Evolutionary conservation across 2,113 vertebrate genomes (phyloP).

Genomic region (Asarcornis scutulata): DNA sequence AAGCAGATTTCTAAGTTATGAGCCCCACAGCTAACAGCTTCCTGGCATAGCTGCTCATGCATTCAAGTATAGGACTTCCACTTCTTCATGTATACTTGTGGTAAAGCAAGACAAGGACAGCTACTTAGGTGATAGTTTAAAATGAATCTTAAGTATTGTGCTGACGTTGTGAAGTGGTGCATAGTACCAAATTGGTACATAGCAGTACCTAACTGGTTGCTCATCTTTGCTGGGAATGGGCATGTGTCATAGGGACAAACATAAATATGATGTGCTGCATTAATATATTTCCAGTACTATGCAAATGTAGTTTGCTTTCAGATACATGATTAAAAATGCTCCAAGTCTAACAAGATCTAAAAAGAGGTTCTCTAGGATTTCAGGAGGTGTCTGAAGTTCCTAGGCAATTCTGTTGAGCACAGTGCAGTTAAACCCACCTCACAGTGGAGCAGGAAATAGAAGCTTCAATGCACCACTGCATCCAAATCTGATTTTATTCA

Average conservation of each 20-base stretch:
- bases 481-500: neutral
- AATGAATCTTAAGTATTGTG: neutral
- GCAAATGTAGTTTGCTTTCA: neutral
- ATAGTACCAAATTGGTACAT: neutral
- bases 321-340: neutral
- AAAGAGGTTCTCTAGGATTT: neutral
- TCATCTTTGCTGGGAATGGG: neutral
- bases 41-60: neutral
- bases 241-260: neutral
- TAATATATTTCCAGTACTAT: neutral
- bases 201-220: neutral
- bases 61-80: neutral
- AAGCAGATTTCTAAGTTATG: slow-evolving; percentile 36
- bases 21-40: slow-evolving; percentile 42
- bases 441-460: neutral
- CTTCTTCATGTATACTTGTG: neutral
- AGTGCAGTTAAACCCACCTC: neutral
- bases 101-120: neutral
- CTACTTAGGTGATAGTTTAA: neutral
- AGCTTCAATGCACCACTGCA: neutral
- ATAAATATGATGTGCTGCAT: neutral
- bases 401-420: accelerated
- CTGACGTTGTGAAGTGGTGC: neutral
- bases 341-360: neutral
- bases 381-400: neutral